A percentile compares a stretch with the other conserved stretches of the same genome.
These are phyloP conservation scores for Acromyrmex echinatior DNA, from an alignment of 1,140 invertebrate species.

Conservation along the genomic window DNA sequence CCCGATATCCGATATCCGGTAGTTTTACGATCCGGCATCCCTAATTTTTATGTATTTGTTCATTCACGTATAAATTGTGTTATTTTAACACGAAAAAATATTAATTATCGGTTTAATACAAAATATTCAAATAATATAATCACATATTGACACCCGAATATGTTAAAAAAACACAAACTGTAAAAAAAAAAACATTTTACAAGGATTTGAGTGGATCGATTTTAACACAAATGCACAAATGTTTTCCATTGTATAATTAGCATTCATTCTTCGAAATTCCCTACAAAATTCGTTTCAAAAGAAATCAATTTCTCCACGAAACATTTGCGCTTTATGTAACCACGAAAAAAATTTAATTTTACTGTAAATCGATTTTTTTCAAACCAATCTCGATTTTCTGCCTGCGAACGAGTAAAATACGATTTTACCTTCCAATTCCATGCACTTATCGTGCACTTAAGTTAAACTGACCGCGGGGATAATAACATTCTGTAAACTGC, in stretches of 20 bases:
- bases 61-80: too few relatives aligned
- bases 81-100: too few relatives aligned
- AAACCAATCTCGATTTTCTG: not conserved
- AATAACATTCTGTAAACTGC: constrained; percentile 59
- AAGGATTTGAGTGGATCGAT: too few relatives aligned
- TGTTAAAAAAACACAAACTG: too few relatives aligned
- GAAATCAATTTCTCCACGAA: not conserved
- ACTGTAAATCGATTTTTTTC: not conserved
- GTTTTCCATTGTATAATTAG: not conserved
- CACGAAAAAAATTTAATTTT: constrained; percentile 16
- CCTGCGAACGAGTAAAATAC: constrained; percentile 55
- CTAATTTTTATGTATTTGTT: too few relatives aligned
- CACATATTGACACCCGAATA: too few relatives aligned
- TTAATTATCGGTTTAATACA: too few relatives aligned
- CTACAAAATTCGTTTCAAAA: not conserved
- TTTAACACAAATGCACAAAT: too few relatives aligned
- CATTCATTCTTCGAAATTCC: not conserved
- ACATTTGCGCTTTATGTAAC: not conserved
- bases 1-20: too few relatives aligned
- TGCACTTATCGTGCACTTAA: constrained; percentile 55
- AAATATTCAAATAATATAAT: too few relatives aligned
- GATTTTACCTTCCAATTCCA: constrained; percentile 58
- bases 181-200: too few relatives aligned
- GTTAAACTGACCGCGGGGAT: constrained; percentile 44
- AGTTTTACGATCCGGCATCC: too few relatives aligned